A percentile compares a stretch with the other conserved stretches of the same genome.
Evolutionary conservation across 2,113 vertebrate species (phyloP).

Genomic region (Porphyrio hochstetteri): DNA sequence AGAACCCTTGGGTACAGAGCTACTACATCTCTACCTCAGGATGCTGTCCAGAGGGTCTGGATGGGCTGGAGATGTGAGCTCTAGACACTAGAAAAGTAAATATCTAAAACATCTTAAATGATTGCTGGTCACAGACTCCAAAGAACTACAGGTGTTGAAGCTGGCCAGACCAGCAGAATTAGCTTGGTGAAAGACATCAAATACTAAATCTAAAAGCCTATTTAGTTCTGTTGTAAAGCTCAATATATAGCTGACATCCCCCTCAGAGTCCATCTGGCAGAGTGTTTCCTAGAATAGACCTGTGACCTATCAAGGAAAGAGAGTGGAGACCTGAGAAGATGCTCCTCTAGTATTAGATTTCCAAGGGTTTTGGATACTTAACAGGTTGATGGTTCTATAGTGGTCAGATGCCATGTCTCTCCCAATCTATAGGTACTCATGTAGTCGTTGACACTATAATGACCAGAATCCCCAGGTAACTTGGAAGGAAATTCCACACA

Average conservation of each 20-base stretch:
- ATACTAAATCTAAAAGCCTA: background rate
- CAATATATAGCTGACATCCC: background rate
- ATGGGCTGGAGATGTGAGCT: too few relatives aligned
- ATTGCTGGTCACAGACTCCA: accelerated
- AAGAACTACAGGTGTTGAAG: background rate
- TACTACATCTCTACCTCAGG: too few relatives aligned
- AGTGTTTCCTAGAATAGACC: background rate
- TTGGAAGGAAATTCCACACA: constrained; percentile 20
- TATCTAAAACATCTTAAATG: background rate
- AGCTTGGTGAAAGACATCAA: background rate
- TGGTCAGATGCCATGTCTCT: background rate
- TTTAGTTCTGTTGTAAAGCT: background rate
- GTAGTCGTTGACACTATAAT: background rate
- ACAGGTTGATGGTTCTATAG: background rate
- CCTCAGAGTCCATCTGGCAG: background rate
- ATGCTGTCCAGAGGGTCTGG: too few relatives aligned
- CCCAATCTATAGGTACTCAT: background rate
- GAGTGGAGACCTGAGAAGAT: background rate
- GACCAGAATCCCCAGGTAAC: background rate
- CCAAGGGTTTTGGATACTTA: background rate
- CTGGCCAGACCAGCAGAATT: background rate
- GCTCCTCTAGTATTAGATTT: background rate
- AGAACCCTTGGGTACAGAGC: background rate
- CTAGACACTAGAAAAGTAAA: background rate
- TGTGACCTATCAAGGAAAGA: background rate